Evolutionary conservation across 2,888 invertebrate genomes (phyloP).

Genomic region (Saturnia japonica): DNA sequence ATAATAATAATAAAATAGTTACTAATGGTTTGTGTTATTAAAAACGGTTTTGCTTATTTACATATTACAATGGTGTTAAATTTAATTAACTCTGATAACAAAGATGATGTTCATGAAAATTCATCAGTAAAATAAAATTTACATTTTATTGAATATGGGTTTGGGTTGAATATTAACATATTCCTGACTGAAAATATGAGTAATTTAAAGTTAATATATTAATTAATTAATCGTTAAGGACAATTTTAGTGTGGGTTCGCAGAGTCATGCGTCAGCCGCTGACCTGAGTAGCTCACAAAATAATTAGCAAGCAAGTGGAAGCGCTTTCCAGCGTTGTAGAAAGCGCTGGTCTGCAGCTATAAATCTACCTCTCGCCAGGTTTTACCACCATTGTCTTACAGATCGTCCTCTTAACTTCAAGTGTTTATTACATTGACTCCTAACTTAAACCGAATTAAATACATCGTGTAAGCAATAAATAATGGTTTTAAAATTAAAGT

Average conservation of each 20-base stretch:
- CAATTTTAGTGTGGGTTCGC: background rate
- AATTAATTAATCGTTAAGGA: background rate
- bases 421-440: constrained; percentile 30
- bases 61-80: background rate
- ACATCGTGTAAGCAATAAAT: constrained; percentile 9
- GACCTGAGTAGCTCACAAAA: constrained; percentile 22
- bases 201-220: background rate
- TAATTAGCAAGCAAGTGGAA: constrained; percentile 31
- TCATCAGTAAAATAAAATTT: background rate
- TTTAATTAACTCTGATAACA: background rate
- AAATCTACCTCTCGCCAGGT: constrained; percentile 60
- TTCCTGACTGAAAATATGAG: background rate
- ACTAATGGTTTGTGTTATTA: background rate
- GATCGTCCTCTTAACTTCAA: constrained; percentile 57
- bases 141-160: background rate
- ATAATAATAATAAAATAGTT: too few relatives aligned
- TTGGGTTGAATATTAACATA: background rate
- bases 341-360: constrained; percentile 70
- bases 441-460: background rate
- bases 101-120: background rate
- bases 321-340: constrained; percentile 51
- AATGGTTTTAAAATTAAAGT: constrained; percentile 14
- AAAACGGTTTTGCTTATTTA: background rate
- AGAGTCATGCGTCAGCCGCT: constrained; percentile 8
- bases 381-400: constrained; percentile 66